These are phyloP conservation scores for Halcyon smyrnensis DNA, from an alignment of 2,797 vertebrate species.

Conservation along the genomic window DNA sequence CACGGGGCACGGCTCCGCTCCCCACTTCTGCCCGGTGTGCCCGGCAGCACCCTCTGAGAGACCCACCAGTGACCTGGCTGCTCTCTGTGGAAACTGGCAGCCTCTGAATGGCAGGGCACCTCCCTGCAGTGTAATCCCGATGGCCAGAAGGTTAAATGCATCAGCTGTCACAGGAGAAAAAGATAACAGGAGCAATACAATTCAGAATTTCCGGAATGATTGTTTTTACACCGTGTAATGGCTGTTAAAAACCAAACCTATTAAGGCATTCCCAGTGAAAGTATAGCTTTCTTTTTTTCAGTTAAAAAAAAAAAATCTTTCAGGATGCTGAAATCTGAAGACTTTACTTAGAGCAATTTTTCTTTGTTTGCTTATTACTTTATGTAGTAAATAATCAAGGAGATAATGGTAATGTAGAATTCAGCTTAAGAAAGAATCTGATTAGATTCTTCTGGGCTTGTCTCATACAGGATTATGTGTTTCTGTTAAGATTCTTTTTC, in stretches of 20 bases:
- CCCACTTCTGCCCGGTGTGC: not conserved
- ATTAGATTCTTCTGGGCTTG: not conserved
- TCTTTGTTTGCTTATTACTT: not conserved
- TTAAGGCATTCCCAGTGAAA: not conserved
- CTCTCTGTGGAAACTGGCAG: not conserved
- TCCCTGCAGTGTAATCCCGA: fast-evolving
- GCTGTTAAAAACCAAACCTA: not conserved
- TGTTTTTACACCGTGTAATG: not conserved
- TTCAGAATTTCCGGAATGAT: not conserved
- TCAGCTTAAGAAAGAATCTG: not conserved
- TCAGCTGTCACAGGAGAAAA: no score
- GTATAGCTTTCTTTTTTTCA: not conserved
- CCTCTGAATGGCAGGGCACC: not conserved
- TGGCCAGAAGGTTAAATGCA: not conserved
- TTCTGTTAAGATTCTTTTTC: not conserved
- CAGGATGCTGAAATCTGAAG: not conserved
- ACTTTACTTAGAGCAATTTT: not conserved
- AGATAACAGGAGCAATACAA: not conserved
- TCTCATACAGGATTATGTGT: not conserved
- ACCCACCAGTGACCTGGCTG: not conserved
- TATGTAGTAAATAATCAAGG: not conserved
- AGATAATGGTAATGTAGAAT: not conserved
- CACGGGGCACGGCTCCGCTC: not conserved
- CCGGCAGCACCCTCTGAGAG: not conserved
- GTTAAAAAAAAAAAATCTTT: not conserved